Conservation (phyloP, 1,140 invertebrate genomes). For the Tachypleus tridentatus region DNA sequence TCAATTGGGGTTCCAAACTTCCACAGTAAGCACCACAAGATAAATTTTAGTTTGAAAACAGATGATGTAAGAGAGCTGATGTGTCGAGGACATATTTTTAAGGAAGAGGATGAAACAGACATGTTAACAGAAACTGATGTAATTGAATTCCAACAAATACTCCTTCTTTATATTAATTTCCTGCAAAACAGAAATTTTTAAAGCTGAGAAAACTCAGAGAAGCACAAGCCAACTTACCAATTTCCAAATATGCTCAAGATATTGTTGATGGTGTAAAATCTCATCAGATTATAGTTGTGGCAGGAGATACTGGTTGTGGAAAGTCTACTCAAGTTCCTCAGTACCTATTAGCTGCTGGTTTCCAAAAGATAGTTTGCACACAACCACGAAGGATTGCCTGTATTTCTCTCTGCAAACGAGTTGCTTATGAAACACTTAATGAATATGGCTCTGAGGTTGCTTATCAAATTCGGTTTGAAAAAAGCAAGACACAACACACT, state of each 20-base stretch:
- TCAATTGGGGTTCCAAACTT: conserved; percentile 20
- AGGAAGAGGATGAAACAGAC: conserved; percentile 37
- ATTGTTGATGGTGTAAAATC: conserved; percentile 55
- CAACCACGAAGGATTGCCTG: conserved; percentile 93
- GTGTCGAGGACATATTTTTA: conserved; percentile 36
- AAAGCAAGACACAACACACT: conserved; percentile 72
- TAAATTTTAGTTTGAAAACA: conserved; percentile 45
- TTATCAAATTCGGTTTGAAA: conserved; percentile 96
- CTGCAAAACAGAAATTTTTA: conserved; percentile 73
- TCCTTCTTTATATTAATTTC: conserved; percentile 76
- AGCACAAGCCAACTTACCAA: conserved; percentile 71
- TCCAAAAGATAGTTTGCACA: conserved; percentile 82
- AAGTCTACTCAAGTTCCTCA: conserved; percentile 96
- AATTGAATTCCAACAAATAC: conserved; percentile 53
- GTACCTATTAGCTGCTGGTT: conserved; percentile 70
- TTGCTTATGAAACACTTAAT: conserved; percentile 82
- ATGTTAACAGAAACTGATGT: conserved; percentile 22
- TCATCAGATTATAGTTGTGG: conserved; percentile 51
- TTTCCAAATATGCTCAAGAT: conserved; percentile 58
- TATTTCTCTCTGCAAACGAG: conserved; percentile 82
- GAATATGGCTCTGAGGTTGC: conserved; percentile 76
- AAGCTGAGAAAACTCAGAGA: conserved; percentile 70
- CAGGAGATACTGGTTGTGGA: conserved; percentile 92
- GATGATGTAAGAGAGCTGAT: conserved; percentile 44
- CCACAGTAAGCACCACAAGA: conserved; percentile 42